Base-by-base conservation (phyloP, 2,888 invertebrate genomes). In the Cephus sareptanus region DNA sequence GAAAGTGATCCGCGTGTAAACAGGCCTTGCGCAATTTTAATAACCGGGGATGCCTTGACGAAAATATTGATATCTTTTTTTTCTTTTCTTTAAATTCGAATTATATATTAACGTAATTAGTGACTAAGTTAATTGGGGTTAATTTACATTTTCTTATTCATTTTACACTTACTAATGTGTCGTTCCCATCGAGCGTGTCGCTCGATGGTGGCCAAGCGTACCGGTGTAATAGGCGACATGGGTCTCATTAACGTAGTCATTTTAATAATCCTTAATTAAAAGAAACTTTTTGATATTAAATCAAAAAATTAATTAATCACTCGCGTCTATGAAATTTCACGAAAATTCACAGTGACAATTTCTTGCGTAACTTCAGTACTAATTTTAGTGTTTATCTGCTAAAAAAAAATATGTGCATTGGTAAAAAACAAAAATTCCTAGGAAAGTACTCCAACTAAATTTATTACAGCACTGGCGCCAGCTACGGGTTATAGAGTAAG, bases 131-230 rank as follows among this genome's bases (percentile, higher is more conserved):
- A 56, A 56, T 56, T 23, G 9, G 2, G 9, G 9, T 56, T 56
- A 56, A 23, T 56, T 56, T 9, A 23, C 2, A 9, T 23, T 56
- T 23, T 56, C 9, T 56, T 56, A 23, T 56, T 56, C 2, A 35
- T 71, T 33, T 69, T 74, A 69, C 90, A 70, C 90, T 90, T 85
- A 90, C 90, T 89, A 80, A 89, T 85, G 71, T 89, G 85, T 75
- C 83, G 84, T 83, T 90, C 90, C 90, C 90, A 90, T 56, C 84
- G 82, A 71, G 85, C 86, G 76, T 90, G 90, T 78, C 84, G 87
- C 83, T 85, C 85, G 82, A 89, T 87, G 34, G 89, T 90, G 33
- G 88, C 89, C 84, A 87, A 83, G 80, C 85, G 89, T 83, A 83
- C 81, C 75, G 87, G 86, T 73, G 87, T 85, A 37, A 81, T 78